phyloP scores from a whole-genome alignment of 2,888 invertebrate genomes.

The Cephus spinipes region DNA sequence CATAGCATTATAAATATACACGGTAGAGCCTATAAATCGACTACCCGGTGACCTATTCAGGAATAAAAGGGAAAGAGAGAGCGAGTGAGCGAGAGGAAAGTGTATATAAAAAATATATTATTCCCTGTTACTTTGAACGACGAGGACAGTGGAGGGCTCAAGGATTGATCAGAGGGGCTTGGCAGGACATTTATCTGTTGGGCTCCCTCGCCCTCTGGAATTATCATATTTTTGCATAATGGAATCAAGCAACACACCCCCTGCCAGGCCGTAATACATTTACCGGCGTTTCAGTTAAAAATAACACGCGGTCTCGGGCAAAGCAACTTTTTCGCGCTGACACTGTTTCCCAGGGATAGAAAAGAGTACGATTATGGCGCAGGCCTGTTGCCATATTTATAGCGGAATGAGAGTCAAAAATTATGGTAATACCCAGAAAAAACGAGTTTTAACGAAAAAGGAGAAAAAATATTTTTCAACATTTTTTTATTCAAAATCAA shows the following conservation, averaged over 20 bases:
- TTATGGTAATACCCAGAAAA: too few relatives aligned
- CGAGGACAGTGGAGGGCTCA: slow-evolving; percentile 9
- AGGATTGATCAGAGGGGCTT: slow-evolving; percentile 46
- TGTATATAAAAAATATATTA: slow-evolving; percentile 24
- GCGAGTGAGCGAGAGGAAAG: not conserved
- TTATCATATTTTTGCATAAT: slow-evolving; percentile 62
- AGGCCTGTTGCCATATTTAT: too few relatives aligned
- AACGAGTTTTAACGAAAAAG: not conserved
- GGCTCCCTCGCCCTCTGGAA: slow-evolving; percentile 34
- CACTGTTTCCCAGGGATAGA: too few relatives aligned
- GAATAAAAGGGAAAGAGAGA: too few relatives aligned
- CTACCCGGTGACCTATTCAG: too few relatives aligned
- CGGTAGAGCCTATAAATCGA: too few relatives aligned
- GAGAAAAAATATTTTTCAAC: not conserved
- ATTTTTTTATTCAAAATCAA: too few relatives aligned
- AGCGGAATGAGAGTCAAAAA: too few relatives aligned
- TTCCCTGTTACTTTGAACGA: slow-evolving; percentile 15
- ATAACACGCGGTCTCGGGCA: not conserved
- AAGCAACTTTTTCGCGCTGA: not conserved
- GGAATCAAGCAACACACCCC: slow-evolving; percentile 46
- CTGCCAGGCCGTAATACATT: slow-evolving; percentile 27
- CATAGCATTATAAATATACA: too few relatives aligned
- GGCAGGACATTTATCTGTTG: slow-evolving; percentile 48
- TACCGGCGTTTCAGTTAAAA: slow-evolving; percentile 13
- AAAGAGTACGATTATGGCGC: too few relatives aligned